Conservation (phyloP, 2,888 invertebrate genomes). For the Drosophila austrosaltans region DNA sequence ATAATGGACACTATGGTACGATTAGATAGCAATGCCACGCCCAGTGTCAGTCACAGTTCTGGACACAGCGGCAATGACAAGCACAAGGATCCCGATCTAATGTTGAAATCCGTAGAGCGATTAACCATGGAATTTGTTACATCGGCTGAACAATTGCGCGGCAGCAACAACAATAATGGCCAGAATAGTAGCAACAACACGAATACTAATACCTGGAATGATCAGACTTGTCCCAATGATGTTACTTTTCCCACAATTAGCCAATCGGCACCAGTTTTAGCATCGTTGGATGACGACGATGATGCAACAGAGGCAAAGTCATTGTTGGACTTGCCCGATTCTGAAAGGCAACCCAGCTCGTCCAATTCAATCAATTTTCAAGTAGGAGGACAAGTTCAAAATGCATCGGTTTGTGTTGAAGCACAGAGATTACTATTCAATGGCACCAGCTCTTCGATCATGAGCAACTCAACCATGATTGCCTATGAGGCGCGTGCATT, state of each 20-base stretch:
- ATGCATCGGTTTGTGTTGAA: conserved; percentile 54
- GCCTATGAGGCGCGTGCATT: conserved; percentile 90
- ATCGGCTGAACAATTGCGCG: conserved; percentile 86
- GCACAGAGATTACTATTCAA: conserved; percentile 82
- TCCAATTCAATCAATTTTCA: conserved; percentile 67
- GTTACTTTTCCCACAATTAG: conserved; percentile 92
- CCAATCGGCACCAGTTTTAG: conserved; percentile 88
- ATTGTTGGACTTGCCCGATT: conserved; percentile 72
- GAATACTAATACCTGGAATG: conserved; percentile 89
- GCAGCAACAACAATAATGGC: conserved; percentile 47
- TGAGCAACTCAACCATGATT: conserved; percentile 89
- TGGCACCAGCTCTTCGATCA: conserved; percentile 83
- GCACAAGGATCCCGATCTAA: conserved; percentile 87
- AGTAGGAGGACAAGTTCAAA: conserved; percentile 81
- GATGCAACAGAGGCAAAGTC: conserved; percentile 56
- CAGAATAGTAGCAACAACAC: conserved; percentile 28
- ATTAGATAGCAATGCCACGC: conserved; percentile 46
- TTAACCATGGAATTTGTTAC: conserved; percentile 87
- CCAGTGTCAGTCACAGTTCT: conserved; percentile 25
- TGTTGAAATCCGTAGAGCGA: conserved; percentile 88
- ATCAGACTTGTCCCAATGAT: conserved; percentile 91
- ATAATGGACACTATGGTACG: conserved; percentile 76
- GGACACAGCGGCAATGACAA: conserved; percentile 72
- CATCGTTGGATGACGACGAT: conserved; percentile 85
- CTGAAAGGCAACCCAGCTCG: neutral